These are phyloP conservation scores for Myiagra hebetior DNA, from an alignment of 2,113 vertebrate genomes.

Conservation along the genomic window DNA sequence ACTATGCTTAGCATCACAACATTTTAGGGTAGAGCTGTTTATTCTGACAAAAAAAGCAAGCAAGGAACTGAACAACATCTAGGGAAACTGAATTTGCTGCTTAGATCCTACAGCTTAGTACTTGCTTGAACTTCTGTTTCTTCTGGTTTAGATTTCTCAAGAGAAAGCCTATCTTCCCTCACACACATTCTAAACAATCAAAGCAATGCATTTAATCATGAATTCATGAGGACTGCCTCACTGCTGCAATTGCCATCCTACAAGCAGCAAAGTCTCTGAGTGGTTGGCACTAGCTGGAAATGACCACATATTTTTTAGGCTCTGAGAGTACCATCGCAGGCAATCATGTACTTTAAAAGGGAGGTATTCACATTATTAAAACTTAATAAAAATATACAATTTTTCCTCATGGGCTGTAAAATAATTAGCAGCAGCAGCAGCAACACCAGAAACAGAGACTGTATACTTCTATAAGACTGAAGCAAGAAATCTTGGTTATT, in stretches of 20 bases:
- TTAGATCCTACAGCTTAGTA: background rate
- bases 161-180: background rate
- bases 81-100: background rate
- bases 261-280: background rate
- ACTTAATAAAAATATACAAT: background rate
- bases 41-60: background rate
- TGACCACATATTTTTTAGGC: background rate
- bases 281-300: background rate
- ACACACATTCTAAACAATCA: background rate
- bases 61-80: background rate
- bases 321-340: background rate
- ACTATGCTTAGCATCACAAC: background rate
- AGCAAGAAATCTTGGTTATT: background rate
- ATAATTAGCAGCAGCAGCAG: background rate
- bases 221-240: background rate
- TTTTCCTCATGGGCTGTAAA: background rate
- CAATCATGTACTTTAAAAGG: background rate
- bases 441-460: background rate
- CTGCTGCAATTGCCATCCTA: background rate
- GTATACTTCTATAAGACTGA: background rate
- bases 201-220: background rate
- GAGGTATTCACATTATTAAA: background rate
- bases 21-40: background rate
- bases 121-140: background rate
- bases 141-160: background rate